phyloP scores from a whole-genome alignment of 2,113 vertebrate species.

The Toxotes chatareus region DNA sequence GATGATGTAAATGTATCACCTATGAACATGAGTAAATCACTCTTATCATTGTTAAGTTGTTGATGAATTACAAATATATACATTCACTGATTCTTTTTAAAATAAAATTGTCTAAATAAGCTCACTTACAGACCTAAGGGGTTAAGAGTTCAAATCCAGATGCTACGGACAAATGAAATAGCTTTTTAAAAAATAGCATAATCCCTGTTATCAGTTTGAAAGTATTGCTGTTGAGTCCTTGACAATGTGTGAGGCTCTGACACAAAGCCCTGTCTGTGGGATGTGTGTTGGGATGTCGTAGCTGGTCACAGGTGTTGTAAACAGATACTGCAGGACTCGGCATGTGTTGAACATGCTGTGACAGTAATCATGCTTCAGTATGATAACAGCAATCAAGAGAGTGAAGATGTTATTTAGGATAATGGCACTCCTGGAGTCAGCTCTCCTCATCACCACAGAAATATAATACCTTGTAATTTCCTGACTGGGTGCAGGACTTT shows the following conservation, averaged over 20 bases:
- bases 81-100: not conserved
- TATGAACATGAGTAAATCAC: not conserved
- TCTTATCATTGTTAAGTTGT: not conserved
- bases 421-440: conserved; percentile 21
- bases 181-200: not conserved
- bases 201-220: not conserved
- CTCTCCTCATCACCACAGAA: not conserved
- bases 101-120: not conserved
- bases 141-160: not conserved
- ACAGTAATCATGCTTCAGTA: conserved; percentile 20
- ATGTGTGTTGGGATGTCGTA: not conserved
- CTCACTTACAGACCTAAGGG: not conserved
- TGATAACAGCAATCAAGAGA: conserved; percentile 45
- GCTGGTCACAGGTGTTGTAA: conserved; percentile 24
- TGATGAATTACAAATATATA: too few relatives aligned
- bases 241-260: not conserved
- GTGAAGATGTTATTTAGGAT: conserved; percentile 6
- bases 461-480: conserved; percentile 23
- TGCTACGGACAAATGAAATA: not conserved
- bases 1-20: not conserved
- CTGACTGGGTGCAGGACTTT: not conserved
- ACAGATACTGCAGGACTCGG: not conserved
- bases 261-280: too few relatives aligned
- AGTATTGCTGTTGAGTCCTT: not conserved
- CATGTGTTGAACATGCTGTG: conserved; percentile 4